These are phyloP conservation scores for Artibeus lituratus DNA, from an alignment of 2,797 vertebrate genomes.

Conservation along the genomic window DNA sequence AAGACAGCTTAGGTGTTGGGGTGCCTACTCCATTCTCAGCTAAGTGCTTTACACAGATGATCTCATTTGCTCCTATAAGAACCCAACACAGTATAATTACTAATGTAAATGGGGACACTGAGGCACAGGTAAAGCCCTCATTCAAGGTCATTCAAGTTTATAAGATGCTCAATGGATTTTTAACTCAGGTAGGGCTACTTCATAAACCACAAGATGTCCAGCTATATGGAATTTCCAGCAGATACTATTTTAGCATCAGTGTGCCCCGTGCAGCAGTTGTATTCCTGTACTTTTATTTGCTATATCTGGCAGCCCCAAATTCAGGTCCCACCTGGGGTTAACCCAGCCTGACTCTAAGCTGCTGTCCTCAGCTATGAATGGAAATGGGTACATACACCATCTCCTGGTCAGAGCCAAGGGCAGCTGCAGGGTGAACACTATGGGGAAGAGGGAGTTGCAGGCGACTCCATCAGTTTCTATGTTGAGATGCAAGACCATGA, in stretches of 20 bases:
- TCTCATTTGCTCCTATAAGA: background rate
- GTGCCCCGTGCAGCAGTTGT: background rate
- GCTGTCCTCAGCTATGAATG: background rate
- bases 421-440: background rate
- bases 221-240: background rate
- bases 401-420: background rate
- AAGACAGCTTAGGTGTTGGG: too few species aligned
- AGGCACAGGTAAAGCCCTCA: background rate
- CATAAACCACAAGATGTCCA: background rate
- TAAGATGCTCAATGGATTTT: background rate
- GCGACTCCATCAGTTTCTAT: accelerated
- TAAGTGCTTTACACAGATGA: background rate
- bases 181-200: background rate
- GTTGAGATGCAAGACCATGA: background rate
- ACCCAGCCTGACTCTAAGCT: background rate
- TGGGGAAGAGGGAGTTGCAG: background rate
- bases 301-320: background rate
- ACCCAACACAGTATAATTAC: too few species aligned
- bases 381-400: background rate
- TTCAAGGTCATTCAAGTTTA: background rate
- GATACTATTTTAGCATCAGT: background rate
- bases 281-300: background rate
- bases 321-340: background rate
- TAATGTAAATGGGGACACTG: background rate
- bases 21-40: background rate